Percentiles rank a stretch among this genome's conserved stretches.
These are phyloP conservation scores for Aspidiotus rigidus DNA, from an alignment of 2,888 invertebrate genomes.

Conservation along the genomic window DNA sequence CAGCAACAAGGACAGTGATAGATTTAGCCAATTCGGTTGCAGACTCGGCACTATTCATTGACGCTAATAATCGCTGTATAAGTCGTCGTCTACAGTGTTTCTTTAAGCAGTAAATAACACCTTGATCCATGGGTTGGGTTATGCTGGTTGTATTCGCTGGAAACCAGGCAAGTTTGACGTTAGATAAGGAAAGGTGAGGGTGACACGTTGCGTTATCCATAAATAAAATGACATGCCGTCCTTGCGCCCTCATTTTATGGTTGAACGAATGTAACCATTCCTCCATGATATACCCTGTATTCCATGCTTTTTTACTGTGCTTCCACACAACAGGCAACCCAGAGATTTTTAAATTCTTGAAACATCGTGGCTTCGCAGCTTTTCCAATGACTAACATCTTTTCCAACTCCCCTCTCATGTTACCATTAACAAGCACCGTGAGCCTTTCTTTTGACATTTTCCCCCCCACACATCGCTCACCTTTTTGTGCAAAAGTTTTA, in stretches of 20 bases:
- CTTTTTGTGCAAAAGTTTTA: slow-evolving; percentile 39
- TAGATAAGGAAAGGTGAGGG: background rate
- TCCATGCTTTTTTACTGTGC: slow-evolving; percentile 38
- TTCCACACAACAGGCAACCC: slow-evolving; percentile 40
- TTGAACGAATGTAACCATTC: slow-evolving; percentile 17
- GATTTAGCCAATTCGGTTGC: no score
- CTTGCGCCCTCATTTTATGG: background rate
- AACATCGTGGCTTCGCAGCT: slow-evolving; percentile 41
- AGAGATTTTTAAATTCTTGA: slow-evolving; percentile 38
- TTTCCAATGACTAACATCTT: slow-evolving; percentile 38
- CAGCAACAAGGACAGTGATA: no score
- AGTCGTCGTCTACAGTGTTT: background rate
- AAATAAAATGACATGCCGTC: background rate
- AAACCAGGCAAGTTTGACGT: background rate
- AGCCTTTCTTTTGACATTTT: slow-evolving; percentile 39
- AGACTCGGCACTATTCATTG: no score
- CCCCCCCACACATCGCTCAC: slow-evolving; percentile 40
- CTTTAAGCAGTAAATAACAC: slow-evolving; percentile 7
- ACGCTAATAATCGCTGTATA: no score
- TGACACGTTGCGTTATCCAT: background rate
- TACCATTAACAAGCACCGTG: slow-evolving; percentile 38
- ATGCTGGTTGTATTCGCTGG: background rate
- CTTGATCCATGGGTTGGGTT: slow-evolving; percentile 4
- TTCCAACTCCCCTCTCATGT: slow-evolving; percentile 37
- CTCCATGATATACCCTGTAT: slow-evolving; percentile 14